Base-by-base conservation (phyloP, 2,888 invertebrate genomes). In the Pristionchus arcanus region DNA sequence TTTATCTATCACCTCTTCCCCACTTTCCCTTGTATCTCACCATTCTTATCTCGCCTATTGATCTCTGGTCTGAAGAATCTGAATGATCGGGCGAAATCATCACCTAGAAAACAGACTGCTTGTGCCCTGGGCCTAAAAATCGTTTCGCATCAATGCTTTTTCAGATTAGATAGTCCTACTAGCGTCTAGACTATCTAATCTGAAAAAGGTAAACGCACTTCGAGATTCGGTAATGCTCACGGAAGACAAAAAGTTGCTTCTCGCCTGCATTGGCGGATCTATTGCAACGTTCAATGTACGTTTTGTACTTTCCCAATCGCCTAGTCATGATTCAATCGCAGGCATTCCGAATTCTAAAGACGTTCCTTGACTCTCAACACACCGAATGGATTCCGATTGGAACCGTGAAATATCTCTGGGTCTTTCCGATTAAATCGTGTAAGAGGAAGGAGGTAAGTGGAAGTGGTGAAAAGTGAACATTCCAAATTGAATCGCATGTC, bases 361-460 rank as follows among this genome's bases (percentile, higher is more conserved):
- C 25, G n/a, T 49, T 42, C 37, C n/a, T 25, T 15, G 55, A 15
- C n/a, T 53, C 83, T n/a, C 25, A 13, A 13, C 15, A 15, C 11
- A 13, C 28, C 2, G 91, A 92, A 74, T 92, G 91, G 91, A 86
- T 93, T 59, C 92, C 93, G 63, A 90, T 93, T 31, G 93, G 93
- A 4, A 89, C 91, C 31, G 91, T 93, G 49, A 91, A 91, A 71
- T 89, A 90, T 90, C 91, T 93, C 25, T 91, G 92, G 84, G 34
- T 93, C n/a, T 93, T 91, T 77, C 93, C 93, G 21, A 91, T 92
- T 84, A 94, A 94, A 89, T 94, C 94, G 4, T 94, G 94, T 88
- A 91, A 92, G 84, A 92, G 92, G 25, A 91, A 92, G 89, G 90
- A 94, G 89, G 94, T 94, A 74, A 89, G 86, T 53, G 49, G 9